Evolutionary conservation across 2,888 invertebrate genomes (phyloP).

Genomic region (Ennomos quercinarius): DNA sequence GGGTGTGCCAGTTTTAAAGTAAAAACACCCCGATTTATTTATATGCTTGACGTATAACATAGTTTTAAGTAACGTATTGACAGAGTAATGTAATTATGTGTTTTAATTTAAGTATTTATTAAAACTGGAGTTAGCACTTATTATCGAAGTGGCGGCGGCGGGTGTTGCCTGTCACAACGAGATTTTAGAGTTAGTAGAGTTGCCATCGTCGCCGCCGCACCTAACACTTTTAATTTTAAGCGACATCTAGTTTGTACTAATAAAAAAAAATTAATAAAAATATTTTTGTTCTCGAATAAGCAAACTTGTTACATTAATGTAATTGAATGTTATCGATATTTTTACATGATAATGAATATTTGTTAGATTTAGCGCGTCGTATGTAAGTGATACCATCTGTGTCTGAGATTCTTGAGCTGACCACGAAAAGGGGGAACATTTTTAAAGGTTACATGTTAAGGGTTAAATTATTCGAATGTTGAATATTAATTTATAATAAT

Average conservation of each 20-base stretch:
- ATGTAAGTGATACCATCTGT: conserved; percentile 70
- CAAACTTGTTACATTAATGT: conserved; percentile 72
- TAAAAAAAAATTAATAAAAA: conserved; percentile 67
- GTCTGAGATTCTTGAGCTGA: conserved; percentile 59
- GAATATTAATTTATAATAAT: conserved; percentile 77
- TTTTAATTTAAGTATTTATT: conserved; percentile 82
- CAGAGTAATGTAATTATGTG: conserved; percentile 72
- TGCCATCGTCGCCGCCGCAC: conserved; percentile 68
- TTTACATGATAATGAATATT: conserved; percentile 69
- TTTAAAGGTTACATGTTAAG: conserved; percentile 78
- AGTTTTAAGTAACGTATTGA: conserved; percentile 75
- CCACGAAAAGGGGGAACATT: conserved; percentile 77
- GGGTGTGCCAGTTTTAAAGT: conserved; percentile 61
- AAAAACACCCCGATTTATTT: conserved; percentile 57
- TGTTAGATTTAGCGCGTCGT: conserved; percentile 65
- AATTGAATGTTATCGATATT: conserved; percentile 80
- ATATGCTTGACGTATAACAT: conserved; percentile 81
- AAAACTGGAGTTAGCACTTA: conserved; percentile 68
- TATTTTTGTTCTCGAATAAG: conserved; percentile 81
- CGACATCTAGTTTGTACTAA: conserved; percentile 81
- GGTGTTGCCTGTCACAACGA: conserved; percentile 56
- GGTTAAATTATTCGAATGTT: conserved; percentile 82
- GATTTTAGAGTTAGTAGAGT: conserved; percentile 60
- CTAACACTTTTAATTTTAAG: conserved; percentile 71
- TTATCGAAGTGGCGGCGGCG: conserved; percentile 58